Base-by-base conservation (phyloP, 2,888 invertebrate genomes). In the Chesias legatella region DNA sequence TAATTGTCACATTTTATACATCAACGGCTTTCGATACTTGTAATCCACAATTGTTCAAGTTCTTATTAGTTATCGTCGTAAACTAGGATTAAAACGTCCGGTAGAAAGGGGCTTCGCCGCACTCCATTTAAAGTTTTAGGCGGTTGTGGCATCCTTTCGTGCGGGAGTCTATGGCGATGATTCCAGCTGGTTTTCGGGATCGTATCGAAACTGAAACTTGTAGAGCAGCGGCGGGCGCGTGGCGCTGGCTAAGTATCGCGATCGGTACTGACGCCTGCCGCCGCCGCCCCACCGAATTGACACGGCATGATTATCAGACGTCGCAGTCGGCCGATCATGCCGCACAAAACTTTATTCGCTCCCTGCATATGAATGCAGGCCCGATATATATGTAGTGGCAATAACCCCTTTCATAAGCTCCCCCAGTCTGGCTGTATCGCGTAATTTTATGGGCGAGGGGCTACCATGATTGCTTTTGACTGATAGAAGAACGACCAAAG, bases 311-410 rank as follows among this genome's bases (percentile, higher is more conserved):
- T 83, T 80, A 85, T 82, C 82, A 83, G 78, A 30, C 34, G 32
- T 27, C 38, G 67, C 73, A 73, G 71, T 74, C 71, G 73, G 71
- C 74, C 72, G 66, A 57, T 69, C 13, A 67, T 67, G 56, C 63
- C 77, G 70, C 73, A 83, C 83, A 86, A 85, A 86, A 86, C 77
- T 80, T 84, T 84, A 85, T 86, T 85, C 81, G 74, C 79, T 83
- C 79, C 81, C 78, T 80, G 71, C 73, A 73, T 77, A 77, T 75
- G 43, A 33, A 79, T 79, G 79, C 73, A 76, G 59, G 67, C 58
- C 74, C 73, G 78, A 78, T 75, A 73, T 74, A 72, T 71, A 77
- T 73, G 71, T 66, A 68, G 72, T 76, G 84, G 83, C 85, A 86
- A 83, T 86, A 88, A 86, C 86, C 88, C 84, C 81, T 77, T 75